These are phyloP conservation scores for Osmoderma eremita DNA, from an alignment of 2,888 invertebrate species.

Conservation along the genomic window DNA sequence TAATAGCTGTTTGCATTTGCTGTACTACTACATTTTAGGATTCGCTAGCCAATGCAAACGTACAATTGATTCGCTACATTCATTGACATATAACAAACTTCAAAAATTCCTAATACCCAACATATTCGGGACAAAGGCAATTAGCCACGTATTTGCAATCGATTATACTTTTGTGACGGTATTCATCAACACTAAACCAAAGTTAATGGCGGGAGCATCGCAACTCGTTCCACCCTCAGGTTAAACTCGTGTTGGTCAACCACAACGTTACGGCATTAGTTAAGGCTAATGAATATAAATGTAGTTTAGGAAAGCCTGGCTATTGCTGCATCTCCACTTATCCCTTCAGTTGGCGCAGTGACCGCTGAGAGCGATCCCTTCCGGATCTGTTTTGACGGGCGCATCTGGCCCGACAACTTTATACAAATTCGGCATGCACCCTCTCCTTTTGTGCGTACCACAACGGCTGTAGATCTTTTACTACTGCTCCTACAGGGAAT, in stretches of 20 bases:
- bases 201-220: constrained; percentile 9
- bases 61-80: no score
- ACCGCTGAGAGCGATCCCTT: constrained; percentile 27
- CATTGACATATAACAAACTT: no score
- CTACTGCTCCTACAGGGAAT: constrained; percentile 31
- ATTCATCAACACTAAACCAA: constrained; percentile 28
- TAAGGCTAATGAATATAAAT: constrained; percentile 40
- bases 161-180: constrained; percentile 12
- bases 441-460: constrained; percentile 30
- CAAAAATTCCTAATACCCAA: no score
- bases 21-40: no score
- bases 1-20: no score
- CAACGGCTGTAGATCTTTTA: constrained; percentile 36
- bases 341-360: constrained; percentile 30
- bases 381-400: constrained; percentile 36
- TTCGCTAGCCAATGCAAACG: no score
- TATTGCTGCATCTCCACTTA: constrained; percentile 15
- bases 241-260: constrained; percentile 34
- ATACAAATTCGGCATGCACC: constrained; percentile 33
- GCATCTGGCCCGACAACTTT: constrained; percentile 39
- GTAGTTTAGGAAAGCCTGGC: constrained; percentile 30
- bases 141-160: constrained; percentile 15
- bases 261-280: constrained; percentile 36
- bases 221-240: constrained; percentile 13
- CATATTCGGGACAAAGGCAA: no score